Evolutionary conservation across 1,140 invertebrate species (phyloP).

Genomic region (Pachyrhynchus sulphureomaculatus): DNA sequence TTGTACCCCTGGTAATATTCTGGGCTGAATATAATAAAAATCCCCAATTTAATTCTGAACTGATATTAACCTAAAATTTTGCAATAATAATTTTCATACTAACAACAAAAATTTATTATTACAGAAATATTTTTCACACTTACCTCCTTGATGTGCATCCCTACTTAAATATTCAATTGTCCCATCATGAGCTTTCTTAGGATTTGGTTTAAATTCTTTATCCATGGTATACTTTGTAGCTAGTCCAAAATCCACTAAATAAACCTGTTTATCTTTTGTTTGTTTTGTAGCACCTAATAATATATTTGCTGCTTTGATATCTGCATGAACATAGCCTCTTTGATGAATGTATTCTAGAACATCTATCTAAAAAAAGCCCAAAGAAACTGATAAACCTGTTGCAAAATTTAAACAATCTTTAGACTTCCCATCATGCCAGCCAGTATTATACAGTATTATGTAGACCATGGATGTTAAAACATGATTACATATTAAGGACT

Average conservation of each 20-base stretch:
- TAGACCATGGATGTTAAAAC: too few species aligned
- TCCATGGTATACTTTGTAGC: slow-evolving; percentile 73
- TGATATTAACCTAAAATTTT: too few species aligned
- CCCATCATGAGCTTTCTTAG: slow-evolving; percentile 90
- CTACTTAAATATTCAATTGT: slow-evolving; percentile 93
- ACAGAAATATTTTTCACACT: slow-evolving; percentile 14
- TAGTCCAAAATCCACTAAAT: slow-evolving; percentile 92
- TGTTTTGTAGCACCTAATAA: slow-evolving; percentile 56
- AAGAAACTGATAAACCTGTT: too few species aligned
- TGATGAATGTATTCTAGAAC: slow-evolving; percentile 86
- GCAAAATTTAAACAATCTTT: too few species aligned
- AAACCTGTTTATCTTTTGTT: slow-evolving; percentile 70
- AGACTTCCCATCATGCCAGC: too few species aligned
- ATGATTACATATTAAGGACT: too few species aligned
- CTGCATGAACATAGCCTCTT: slow-evolving; percentile 85
- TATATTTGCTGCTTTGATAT: slow-evolving; percentile 91
- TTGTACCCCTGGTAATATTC: too few species aligned
- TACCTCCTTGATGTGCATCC: slow-evolving; percentile 84
- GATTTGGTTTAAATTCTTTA: slow-evolving; percentile 81
- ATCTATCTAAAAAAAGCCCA: slow-evolving; percentile 72
- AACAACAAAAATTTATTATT: too few species aligned
- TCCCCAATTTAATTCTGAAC: too few species aligned
- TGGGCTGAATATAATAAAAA: too few species aligned
- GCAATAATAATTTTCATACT: too few species aligned
- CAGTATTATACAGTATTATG: too few species aligned